Evolutionary conservation across 2,113 vertebrate species (phyloP).

Genomic region (Cyanistes caeruleus): DNA sequence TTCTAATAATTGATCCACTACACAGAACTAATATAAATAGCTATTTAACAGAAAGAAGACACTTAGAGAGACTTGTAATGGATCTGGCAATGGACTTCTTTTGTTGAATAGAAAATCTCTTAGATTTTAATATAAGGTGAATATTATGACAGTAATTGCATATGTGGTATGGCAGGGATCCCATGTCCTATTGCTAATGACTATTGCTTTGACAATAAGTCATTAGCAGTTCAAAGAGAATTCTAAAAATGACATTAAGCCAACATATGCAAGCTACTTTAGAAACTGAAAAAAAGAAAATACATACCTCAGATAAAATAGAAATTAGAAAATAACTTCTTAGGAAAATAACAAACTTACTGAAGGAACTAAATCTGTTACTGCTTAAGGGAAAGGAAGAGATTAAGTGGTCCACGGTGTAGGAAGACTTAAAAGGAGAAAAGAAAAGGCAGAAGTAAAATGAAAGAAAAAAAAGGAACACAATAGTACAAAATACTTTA

Average conservation of each 20-base stretch:
- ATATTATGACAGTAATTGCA: neutral
- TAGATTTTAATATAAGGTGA: neutral
- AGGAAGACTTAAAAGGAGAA: neutral
- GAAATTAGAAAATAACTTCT: neutral
- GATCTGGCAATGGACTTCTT: neutral
- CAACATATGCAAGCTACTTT: neutral
- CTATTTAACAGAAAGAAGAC: neutral
- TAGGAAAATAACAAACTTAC: neutral
- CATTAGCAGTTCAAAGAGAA: neutral
- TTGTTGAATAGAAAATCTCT: neutral
- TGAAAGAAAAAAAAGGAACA: neutral
- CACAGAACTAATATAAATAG: neutral
- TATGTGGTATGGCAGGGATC: neutral
- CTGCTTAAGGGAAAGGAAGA: neutral
- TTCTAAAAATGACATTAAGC: neutral
- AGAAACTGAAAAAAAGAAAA: neutral
- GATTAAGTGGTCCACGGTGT: neutral
- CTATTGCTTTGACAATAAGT: neutral
- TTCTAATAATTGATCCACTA: neutral
- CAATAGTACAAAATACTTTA: neutral
- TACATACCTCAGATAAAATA: neutral
- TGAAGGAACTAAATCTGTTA: neutral
- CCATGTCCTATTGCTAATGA: neutral
- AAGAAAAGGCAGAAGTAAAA: neutral
- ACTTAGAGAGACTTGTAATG: neutral